A percentile compares a stretch with the other conserved stretches of the same genome.
Evolutionary conservation across 2,113 vertebrate genomes (phyloP).

Genomic region (Melanocharis versteri): DNA sequence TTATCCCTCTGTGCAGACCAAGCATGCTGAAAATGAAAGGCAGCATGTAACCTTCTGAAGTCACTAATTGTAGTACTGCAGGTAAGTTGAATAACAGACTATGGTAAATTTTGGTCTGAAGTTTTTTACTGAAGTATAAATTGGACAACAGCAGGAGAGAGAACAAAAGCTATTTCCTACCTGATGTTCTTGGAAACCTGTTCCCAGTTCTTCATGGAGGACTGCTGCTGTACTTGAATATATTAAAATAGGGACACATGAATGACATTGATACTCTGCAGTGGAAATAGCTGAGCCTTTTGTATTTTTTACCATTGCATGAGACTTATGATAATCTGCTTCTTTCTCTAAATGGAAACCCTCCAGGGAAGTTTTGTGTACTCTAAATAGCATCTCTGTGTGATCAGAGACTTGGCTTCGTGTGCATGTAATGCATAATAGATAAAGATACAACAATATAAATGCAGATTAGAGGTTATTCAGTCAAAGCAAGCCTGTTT

Average conservation of each 20-base stretch:
- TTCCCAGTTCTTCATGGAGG: constrained; percentile 33
- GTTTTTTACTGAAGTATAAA: constrained; percentile 58
- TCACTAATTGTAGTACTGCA: constrained; percentile 65
- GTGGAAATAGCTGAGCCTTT: constrained; percentile 39
- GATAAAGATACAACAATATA: constrained; percentile 38
- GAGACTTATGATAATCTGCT: constrained; percentile 42
- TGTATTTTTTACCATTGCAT: constrained; percentile 31
- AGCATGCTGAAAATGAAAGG: constrained; percentile 44
- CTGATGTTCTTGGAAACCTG: constrained; percentile 63
- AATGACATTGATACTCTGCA: constrained; percentile 47
- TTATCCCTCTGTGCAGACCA: constrained; percentile 47
- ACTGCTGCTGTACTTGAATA: constrained; percentile 33
- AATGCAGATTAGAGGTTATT: constrained; percentile 68
- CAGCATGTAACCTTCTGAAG: constrained; percentile 62
- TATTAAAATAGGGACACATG: constrained; percentile 42
- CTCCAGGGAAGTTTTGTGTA: constrained; percentile 74
- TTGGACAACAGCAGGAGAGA: constrained; percentile 62
- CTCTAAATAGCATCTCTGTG: constrained; percentile 71
- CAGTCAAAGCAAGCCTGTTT: constrained; percentile 37
- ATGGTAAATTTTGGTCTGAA: constrained; percentile 58
- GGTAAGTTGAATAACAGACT: constrained; percentile 59
- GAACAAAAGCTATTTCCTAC: constrained; percentile 63
- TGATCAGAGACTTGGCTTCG: constrained; percentile 66
- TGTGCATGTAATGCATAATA: constrained; percentile 57
- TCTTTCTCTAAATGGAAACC: constrained; percentile 65